These are phyloP conservation scores for Onychostoma macrolepis DNA, from an alignment of 2,113 vertebrate genomes.

Conservation along the genomic window DNA sequence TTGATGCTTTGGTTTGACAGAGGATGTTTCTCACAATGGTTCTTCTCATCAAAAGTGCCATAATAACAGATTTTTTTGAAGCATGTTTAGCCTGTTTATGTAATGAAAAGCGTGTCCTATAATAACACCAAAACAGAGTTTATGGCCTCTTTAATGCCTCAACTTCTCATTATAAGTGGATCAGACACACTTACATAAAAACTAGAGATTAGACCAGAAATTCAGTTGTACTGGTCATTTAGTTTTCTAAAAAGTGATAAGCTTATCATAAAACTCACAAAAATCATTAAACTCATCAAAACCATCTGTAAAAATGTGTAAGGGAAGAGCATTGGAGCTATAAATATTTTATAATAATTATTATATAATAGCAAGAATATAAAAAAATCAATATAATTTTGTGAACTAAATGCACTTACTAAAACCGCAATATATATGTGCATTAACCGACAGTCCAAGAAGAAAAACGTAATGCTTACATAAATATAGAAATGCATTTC, in stretches of 20 bases:
- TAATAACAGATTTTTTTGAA: slow-evolving; percentile 22
- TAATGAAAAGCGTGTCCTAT: slow-evolving; percentile 22
- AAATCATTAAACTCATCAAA: too few species aligned
- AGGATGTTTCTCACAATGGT: slow-evolving; percentile 29
- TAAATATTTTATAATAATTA: background rate
- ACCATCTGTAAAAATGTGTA: background rate
- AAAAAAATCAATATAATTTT: too few species aligned
- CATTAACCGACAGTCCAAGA: background rate
- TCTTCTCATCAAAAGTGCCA: slow-evolving; percentile 25
- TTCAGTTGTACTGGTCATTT: background rate
- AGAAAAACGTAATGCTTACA: background rate
- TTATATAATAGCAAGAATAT: background rate
- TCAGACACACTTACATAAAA: background rate
- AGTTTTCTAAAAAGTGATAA: background rate
- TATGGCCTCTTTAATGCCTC: slow-evolving; percentile 16
- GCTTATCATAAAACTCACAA: background rate
- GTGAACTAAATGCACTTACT: background rate
- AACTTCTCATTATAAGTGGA: background rate
- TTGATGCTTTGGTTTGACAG: slow-evolving; percentile 39
- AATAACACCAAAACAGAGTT: slow-evolving; percentile 27
- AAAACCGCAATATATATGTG: background rate
- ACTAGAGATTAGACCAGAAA: background rate
- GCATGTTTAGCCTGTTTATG: slow-evolving; percentile 21
- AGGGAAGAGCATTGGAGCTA: background rate
- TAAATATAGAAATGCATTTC: background rate